Conservation (phyloP, 1,140 invertebrate genomes). For the Dreissena polymorpha region DNA sequence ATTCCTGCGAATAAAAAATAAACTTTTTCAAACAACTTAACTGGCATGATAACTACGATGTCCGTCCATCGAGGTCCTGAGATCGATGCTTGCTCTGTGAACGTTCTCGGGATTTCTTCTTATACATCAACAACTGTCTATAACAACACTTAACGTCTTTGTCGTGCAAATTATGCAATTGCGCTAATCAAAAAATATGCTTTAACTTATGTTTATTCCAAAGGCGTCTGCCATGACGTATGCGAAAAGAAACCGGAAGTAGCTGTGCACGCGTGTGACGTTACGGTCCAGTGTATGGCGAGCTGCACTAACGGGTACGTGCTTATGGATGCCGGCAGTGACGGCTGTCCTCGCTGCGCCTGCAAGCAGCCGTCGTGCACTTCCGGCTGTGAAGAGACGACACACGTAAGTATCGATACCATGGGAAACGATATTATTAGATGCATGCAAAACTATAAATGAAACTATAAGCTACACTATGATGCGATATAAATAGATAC, state of each 20-base stretch:
- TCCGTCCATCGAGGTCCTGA: background rate
- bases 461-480: background rate
- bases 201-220: background rate
- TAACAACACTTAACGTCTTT: background rate
- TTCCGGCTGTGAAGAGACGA: constrained; percentile 38
- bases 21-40: background rate
- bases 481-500: background rate
- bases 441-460: no score
- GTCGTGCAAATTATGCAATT: background rate
- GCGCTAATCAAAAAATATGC: background rate
- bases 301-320: constrained; percentile 32
- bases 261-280: constrained; percentile 39
- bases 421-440: background rate
- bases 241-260: constrained; percentile 29
- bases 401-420: constrained; percentile 1
- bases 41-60: background rate
- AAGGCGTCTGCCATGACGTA: constrained; percentile 28
- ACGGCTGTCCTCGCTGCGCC: constrained; percentile 39
- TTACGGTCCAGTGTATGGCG: constrained; percentile 32
- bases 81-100: background rate
- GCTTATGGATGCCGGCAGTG: constrained; percentile 22
- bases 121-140: background rate
- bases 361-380: constrained; percentile 32
- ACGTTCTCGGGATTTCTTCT: background rate
- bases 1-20: no score